Evolutionary conservation across 2,797 vertebrate genomes (phyloP).

Genomic region (Glossophaga mutica): DNA sequence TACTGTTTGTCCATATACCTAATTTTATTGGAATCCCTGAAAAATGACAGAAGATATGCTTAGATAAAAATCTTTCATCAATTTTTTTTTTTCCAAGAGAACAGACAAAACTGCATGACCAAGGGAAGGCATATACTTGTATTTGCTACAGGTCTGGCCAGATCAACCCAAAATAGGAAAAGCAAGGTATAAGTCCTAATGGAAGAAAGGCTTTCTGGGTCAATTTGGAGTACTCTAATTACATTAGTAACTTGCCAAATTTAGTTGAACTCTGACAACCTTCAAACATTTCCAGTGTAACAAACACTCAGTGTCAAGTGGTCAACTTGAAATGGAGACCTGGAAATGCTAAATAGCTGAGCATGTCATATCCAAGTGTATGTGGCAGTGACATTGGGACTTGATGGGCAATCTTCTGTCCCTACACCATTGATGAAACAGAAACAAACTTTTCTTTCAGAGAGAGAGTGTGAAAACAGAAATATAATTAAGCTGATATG

Average conservation of each 20-base stretch:
- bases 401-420: not conserved
- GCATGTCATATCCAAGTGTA: not conserved
- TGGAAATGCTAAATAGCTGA: not conserved
- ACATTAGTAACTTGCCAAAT: not conserved
- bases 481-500: not conserved
- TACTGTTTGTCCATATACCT: not conserved
- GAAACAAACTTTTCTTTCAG: not conserved
- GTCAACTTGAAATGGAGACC: constrained; percentile 12
- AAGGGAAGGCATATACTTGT: not conserved
- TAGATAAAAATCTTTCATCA: not conserved
- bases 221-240: not conserved
- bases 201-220: not conserved
- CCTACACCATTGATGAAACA: not conserved
- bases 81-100: not conserved
- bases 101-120: not conserved
- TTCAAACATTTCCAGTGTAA: not conserved
- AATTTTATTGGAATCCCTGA: constrained; percentile 35
- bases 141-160: not conserved
- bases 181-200: not conserved
- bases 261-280: not conserved
- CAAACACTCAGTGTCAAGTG: not conserved
- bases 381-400: not conserved
- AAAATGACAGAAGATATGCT: not conserved
- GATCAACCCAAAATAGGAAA: not conserved
- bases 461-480: not conserved